Base-by-base conservation (phyloP, 2,113 vertebrate genomes). In the Eurystomus gularis region DNA sequence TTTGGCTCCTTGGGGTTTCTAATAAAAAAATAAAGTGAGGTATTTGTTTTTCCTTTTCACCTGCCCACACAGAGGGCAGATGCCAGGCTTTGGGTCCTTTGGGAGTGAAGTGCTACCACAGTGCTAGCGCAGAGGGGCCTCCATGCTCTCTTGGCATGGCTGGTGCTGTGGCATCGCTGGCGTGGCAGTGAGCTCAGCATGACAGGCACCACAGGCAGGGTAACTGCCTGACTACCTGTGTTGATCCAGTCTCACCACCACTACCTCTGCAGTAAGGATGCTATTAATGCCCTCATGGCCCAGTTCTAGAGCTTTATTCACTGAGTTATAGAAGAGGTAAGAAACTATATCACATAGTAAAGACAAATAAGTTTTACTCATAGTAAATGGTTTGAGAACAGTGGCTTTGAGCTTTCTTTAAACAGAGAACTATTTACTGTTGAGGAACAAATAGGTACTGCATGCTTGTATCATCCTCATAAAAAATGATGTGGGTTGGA, bases 71-170 rank as follows among this genome's bases (percentile, higher is more conserved):
- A 44, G 46, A 58, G 13, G 18, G 20, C 16, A 73, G 49, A 55
- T 44, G 37, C 37, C 80, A 65, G 62, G 37, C 46, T 85, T 68
- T 35, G 28, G 6, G 21, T 83, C 31, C 70, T 75, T 52, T 52
- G 73, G 15, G 52, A 88, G 5, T 0, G 0, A 35, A 1, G 2
- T 14, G 33, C 11, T 78, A 33, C 13, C 44, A 37, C 12, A 65
- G 8, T 10, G 31, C 35, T 62, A 54, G 29, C 70, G 62, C 4
- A 3, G 58, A 55, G 66, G 46, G 78, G 35, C 13, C 40, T 3
- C 18, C 1, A 1, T 29, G 17, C 26, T 81, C 39, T 66, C 33
- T 33, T 62, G 26, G 28, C 21, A 4, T 48, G 49, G 23, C 15
- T 42, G n/a, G 21, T 86, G 37, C 40, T 5, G 3, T 40, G 20